Conservation (phyloP, 2,888 invertebrate genomes). For the Agrotis exclamationis region DNA sequence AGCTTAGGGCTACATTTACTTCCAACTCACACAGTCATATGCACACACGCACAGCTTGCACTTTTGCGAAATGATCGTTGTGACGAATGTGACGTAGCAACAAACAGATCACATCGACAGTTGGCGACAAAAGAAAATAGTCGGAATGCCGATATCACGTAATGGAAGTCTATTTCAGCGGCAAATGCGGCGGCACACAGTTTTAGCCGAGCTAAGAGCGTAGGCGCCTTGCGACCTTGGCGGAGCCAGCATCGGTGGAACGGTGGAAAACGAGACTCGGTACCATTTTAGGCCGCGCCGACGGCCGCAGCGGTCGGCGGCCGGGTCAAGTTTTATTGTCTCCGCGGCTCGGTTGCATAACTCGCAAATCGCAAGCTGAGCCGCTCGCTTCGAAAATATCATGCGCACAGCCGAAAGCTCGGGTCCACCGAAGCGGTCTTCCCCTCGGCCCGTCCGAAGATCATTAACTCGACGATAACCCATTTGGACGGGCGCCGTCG, state of each 20-base stretch:
- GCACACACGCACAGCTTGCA: conserved; percentile 73
- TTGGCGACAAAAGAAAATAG: conserved; percentile 87
- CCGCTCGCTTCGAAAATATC: conserved; percentile 84
- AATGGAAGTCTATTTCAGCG: conserved; percentile 87
- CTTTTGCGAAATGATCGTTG: conserved; percentile 72
- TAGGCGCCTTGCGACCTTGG: conserved; percentile 89
- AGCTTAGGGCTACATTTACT: conserved; percentile 55
- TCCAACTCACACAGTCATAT: conserved; percentile 53
- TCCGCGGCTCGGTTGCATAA: conserved; percentile 88
- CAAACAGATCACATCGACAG: conserved; percentile 76
- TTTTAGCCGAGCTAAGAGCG: conserved; percentile 86
- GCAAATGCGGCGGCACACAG: conserved; percentile 83
- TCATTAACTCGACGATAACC: conserved; percentile 87
- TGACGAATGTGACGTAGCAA: conserved; percentile 75
- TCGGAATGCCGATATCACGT: conserved; percentile 85
- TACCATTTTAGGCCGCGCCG: conserved; percentile 89
- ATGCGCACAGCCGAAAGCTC: conserved; percentile 68
- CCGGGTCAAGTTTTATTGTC: conserved; percentile 90
- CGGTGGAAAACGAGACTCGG: conserved; percentile 87
- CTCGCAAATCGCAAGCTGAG: conserved; percentile 74
- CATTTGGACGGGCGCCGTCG: conserved; percentile 85
- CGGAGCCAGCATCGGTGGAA: conserved; percentile 82
- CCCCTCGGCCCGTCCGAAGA: conserved; percentile 81
- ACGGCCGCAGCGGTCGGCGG: conserved; percentile 81
- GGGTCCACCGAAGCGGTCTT: conserved; percentile 72